These are phyloP conservation scores for Agrypnus murinus DNA, from an alignment of 2,888 invertebrate genomes.

Conservation along the genomic window DNA sequence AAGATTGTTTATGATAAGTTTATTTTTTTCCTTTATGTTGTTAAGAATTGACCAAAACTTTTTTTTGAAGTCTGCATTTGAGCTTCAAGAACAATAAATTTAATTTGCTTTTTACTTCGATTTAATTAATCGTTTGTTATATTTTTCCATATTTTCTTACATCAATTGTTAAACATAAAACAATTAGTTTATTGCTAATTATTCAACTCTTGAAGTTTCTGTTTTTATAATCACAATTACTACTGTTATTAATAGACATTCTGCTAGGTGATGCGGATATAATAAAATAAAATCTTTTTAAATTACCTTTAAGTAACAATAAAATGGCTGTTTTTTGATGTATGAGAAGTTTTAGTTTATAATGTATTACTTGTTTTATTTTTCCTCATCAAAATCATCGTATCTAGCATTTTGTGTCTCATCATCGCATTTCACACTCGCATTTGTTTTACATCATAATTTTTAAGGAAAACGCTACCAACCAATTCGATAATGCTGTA, in stretches of 20 bases:
- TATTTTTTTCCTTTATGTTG: conserved; percentile 49
- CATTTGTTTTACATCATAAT: conserved; percentile 14
- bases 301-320: not conserved
- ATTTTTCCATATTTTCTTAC: not conserved
- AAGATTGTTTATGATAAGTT: conserved; percentile 48
- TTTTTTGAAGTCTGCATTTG: conserved; percentile 20
- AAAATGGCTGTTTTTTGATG: conserved; percentile 16
- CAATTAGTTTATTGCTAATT: not conserved
- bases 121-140: conserved; percentile 28
- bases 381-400: not conserved
- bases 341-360: not conserved
- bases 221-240: too few relatives aligned
- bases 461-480: conserved; percentile 30
- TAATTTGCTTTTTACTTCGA: conserved; percentile 19
- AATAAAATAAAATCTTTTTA: too few relatives aligned
- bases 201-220: too few relatives aligned
- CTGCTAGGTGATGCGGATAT: too few relatives aligned
- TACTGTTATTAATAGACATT: too few relatives aligned
- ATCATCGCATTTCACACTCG: not conserved
- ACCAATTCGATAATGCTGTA: conserved; percentile 36
- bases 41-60: conserved; percentile 47
- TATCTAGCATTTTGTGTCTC: too few relatives aligned
- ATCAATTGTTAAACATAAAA: too few relatives aligned
- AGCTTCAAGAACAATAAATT: conserved; percentile 16
- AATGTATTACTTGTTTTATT: not conserved